These are phyloP conservation scores for Polypterus senegalus DNA, from an alignment of 2,113 vertebrate species.

Conservation along the genomic window DNA sequence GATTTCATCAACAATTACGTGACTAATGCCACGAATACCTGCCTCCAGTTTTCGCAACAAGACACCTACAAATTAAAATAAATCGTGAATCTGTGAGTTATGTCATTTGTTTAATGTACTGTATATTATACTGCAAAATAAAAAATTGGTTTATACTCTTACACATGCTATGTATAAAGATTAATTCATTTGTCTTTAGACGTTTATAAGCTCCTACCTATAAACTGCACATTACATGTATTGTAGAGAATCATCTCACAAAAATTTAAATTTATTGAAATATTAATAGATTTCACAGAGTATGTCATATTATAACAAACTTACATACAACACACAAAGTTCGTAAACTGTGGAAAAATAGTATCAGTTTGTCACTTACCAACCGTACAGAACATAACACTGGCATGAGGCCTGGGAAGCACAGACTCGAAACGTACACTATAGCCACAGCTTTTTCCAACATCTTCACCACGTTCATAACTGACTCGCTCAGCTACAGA, in stretches of 20 bases:
- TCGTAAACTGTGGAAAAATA: neutral
- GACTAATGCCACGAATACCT: constrained; percentile 90
- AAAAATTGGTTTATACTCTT: no score
- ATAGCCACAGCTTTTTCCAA: constrained; percentile 88
- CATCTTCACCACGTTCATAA: constrained; percentile 71
- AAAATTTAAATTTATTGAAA: no score
- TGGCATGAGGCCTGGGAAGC: constrained; percentile 85
- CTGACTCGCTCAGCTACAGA: constrained; percentile 86
- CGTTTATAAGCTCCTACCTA: no score
- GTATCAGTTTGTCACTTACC: constrained; percentile 46
- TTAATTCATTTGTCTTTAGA: no score
- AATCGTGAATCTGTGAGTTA: neutral
- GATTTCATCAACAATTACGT: constrained; percentile 95
- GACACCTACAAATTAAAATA: constrained; percentile 55
- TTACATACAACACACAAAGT: neutral
- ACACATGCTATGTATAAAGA: no score
- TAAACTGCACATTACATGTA: no score
- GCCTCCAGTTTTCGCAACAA: constrained; percentile 84
- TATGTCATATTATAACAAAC: no score
- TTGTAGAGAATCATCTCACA: no score
- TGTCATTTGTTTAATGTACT: no score
- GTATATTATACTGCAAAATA: neutral
- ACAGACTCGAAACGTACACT: constrained; percentile 91
- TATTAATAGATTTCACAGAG: no score
- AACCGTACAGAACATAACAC: constrained; percentile 89